phyloP scores from a whole-genome alignment of 2,113 vertebrate genomes.

The Pituophis catenifer region DNA sequence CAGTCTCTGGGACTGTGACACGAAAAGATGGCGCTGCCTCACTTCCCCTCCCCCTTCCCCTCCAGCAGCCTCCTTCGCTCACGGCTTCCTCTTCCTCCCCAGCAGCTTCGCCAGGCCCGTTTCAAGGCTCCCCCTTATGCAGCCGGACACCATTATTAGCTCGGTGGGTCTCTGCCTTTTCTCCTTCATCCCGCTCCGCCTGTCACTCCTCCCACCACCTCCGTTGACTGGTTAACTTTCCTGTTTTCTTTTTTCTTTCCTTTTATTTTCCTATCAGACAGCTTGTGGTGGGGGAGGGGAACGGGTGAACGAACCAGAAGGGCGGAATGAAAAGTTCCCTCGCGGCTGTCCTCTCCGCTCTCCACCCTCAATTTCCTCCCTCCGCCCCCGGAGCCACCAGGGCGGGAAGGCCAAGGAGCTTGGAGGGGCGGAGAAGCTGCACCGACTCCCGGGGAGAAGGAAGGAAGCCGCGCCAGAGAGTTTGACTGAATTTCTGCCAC shows the following conservation, averaged over 20 bases:
- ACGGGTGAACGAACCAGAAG: constrained; percentile 15
- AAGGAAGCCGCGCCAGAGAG: constrained; percentile 24
- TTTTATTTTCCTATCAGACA: constrained; percentile 56
- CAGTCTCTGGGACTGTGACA: constrained; percentile 73
- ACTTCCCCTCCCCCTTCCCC: constrained; percentile 62
- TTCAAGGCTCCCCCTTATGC: constrained; percentile 7
- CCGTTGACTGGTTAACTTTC: constrained; percentile 3
- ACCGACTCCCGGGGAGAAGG: neutral
- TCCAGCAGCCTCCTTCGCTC: constrained; percentile 32
- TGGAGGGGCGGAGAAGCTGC: neutral
- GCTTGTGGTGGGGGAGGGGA: constrained; percentile 40
- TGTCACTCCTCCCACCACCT: constrained; percentile 34
- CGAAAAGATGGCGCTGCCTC: constrained; percentile 78
- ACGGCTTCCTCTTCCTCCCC: constrained; percentile 70
- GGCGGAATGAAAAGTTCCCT: constrained; percentile 51
- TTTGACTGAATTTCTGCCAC: constrained; percentile 16
- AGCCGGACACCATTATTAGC: constrained; percentile 62
- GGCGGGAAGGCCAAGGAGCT: constrained; percentile 11
- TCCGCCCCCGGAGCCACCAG: constrained; percentile 3
- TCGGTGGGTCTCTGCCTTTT: constrained; percentile 50
- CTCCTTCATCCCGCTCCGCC: constrained; percentile 55
- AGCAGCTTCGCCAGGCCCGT: constrained; percentile 51
- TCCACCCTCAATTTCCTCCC: constrained; percentile 30
- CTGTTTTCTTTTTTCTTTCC: constrained; percentile 47
- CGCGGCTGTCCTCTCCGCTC: constrained; percentile 29